These are phyloP conservation scores for Gerris lacustris DNA, from an alignment of 2,888 invertebrate species.

Conservation along the genomic window DNA sequence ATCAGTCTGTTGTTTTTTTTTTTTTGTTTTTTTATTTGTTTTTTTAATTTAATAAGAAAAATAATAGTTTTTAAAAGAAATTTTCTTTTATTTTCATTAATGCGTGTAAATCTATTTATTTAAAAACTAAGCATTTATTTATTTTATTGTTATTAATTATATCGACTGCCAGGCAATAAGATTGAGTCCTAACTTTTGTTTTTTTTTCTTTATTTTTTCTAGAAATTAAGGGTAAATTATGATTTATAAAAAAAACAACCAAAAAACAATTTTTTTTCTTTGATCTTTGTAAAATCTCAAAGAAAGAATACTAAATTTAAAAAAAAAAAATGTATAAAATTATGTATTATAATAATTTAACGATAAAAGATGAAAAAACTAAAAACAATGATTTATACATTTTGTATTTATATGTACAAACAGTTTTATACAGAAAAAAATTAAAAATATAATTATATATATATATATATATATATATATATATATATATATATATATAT, in stretches of 20 bases:
- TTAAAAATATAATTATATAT: too few species aligned
- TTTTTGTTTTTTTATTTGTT: not conserved
- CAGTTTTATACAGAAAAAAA: not conserved
- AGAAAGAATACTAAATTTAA: not conserved
- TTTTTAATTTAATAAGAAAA: not conserved
- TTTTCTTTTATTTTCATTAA: not conserved
- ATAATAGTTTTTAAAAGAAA: too few species aligned
- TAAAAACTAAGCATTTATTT: not conserved
- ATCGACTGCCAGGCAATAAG: conserved; percentile 3
- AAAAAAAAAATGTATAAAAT: not conserved
- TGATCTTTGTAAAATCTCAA: too few species aligned
- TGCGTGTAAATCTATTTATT: not conserved
- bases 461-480: too few species aligned
- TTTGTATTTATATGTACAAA: conserved; percentile 3
- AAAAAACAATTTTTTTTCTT: too few species aligned
- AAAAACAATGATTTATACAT: not conserved
- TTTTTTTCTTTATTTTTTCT: too few species aligned
- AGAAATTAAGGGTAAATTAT: too few species aligned
- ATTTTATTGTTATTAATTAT: not conserved
- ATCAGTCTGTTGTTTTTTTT: not conserved
- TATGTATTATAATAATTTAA: not conserved
- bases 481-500: too few species aligned
- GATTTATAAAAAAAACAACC: too few species aligned
- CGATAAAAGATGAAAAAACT: not conserved
- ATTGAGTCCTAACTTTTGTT: not conserved